Conservation (phyloP, 2,888 invertebrate species). For the Habrosyne pyritoides region DNA sequence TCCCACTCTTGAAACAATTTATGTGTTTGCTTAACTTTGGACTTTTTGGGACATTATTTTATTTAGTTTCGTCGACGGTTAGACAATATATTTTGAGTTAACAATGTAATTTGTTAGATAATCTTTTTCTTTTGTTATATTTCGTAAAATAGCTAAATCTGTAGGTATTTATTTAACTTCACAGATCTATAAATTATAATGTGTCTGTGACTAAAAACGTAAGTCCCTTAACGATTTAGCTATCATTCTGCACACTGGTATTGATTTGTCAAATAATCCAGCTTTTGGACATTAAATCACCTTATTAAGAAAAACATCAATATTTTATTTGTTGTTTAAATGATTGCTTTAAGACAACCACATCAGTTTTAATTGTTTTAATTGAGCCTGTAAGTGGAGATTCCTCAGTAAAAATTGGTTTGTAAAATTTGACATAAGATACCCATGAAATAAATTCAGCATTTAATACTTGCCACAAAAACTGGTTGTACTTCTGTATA, state of each 20-base stretch:
- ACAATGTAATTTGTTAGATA: slow-evolving; percentile 20
- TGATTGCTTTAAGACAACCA: no score
- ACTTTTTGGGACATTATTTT: slow-evolving; percentile 67
- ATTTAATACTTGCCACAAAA: not conserved
- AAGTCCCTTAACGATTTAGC: no score
- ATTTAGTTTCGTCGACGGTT: slow-evolving; percentile 43
- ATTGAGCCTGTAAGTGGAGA: no score
- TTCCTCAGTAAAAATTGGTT: no score
- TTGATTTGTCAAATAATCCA: no score
- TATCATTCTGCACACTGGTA: no score
- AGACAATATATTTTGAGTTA: slow-evolving; percentile 19
- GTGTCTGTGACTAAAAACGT: not conserved
- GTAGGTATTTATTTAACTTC: not conserved
- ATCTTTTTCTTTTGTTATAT: not conserved
- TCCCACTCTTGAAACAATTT: slow-evolving; percentile 66
- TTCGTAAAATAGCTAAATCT: not conserved
- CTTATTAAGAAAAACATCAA: no score
- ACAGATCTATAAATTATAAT: not conserved
- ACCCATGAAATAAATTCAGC: no score
- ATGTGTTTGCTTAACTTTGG: slow-evolving; percentile 69
- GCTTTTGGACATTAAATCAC: no score
- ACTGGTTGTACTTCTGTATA: not conserved
- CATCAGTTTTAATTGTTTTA: no score
- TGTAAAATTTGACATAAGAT: no score
- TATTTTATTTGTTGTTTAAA: no score